phyloP scores from a whole-genome alignment of 2,113 vertebrate genomes.

The Lamprotornis superbus region DNA sequence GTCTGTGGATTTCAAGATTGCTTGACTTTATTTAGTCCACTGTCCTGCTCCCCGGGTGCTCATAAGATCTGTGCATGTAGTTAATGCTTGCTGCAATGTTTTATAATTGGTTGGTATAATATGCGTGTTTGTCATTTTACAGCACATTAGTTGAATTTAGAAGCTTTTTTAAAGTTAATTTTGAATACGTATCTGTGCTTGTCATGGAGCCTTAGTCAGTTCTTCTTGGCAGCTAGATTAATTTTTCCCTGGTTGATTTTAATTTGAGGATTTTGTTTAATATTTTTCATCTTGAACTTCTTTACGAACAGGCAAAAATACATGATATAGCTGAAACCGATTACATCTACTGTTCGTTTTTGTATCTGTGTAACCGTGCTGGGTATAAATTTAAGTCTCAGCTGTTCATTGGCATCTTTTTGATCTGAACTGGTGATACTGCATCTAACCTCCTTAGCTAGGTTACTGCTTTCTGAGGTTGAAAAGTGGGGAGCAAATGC shows the following conservation, averaged over 20 bases:
- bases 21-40: constrained; percentile 33
- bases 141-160: constrained; percentile 21
- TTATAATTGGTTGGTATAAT: constrained; percentile 34
- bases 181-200: constrained; percentile 36
- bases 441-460: constrained; percentile 34
- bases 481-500: constrained; percentile 26
- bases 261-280: not conserved
- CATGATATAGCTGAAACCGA: not conserved
- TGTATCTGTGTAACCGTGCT: not conserved
- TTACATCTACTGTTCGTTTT: not conserved
- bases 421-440: constrained; percentile 52
- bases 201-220: not conserved
- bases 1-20: constrained; percentile 42
- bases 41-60: not conserved
- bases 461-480: constrained; percentile 26
- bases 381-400: constrained; percentile 46
- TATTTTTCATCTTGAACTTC: constrained; percentile 9
- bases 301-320: not conserved
- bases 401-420: constrained; percentile 45
- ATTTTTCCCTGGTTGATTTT: constrained; percentile 40
- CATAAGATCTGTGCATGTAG: constrained; percentile 4
- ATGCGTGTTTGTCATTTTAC: constrained; percentile 20
- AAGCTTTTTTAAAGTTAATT: constrained; percentile 57
- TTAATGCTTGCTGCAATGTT: constrained; percentile 43
- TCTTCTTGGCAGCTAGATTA: constrained; percentile 5